Evolutionary conservation across 2,888 invertebrate species (phyloP), one percentile per base, ranked within the genome.

Genomic region (Agrochola macilenta): DNA sequence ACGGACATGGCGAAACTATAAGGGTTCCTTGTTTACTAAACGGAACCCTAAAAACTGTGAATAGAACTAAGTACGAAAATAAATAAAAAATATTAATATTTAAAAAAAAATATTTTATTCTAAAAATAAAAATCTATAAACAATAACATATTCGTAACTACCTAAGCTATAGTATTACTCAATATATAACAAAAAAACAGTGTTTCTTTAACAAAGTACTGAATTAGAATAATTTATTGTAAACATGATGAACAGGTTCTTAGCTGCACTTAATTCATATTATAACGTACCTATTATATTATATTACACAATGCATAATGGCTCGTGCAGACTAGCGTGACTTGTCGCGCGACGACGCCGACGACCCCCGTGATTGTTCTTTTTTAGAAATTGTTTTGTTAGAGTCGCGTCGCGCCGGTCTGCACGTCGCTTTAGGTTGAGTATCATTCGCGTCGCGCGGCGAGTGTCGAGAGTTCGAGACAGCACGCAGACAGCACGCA

Each of bases 111-210:
- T 14, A 61, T 61, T 87, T 88, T 83, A 83, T 88, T 88, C 57
- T 71, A 69, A 74, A 81, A 78, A 83, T 85, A 76, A 78, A 81
- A 83, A 70, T 83, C 71, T 88, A 77, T 52, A 80, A 86, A 78
- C 78, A 74, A 73, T 88, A 83, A 87, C 74, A 85, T 87, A 73
- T 63, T 76, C 20, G 23, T 82, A 74, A 63, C 60, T 82, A 52
- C 49, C 30, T 74, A 39, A n/a, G 7, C 49, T 74, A 78, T 30
- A 43, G 0, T 70, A 76, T 14, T 69, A 73, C 39, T 78, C 73
- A 39, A 65, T 65, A 76, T 64, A 49, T 68, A 77, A 76, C 68
- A 69, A 68, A 81, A 66, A 81, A 69, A 77, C 46, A 75, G 23
- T 73, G 43, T 35, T n/a, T 54, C 39, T 17, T 49, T 49, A 60